A percentile compares a stretch with the other conserved stretches of the same genome.
Conservation (phyloP, 92 coral and sea anemone genomes). For the Ricordea florida region DNA sequence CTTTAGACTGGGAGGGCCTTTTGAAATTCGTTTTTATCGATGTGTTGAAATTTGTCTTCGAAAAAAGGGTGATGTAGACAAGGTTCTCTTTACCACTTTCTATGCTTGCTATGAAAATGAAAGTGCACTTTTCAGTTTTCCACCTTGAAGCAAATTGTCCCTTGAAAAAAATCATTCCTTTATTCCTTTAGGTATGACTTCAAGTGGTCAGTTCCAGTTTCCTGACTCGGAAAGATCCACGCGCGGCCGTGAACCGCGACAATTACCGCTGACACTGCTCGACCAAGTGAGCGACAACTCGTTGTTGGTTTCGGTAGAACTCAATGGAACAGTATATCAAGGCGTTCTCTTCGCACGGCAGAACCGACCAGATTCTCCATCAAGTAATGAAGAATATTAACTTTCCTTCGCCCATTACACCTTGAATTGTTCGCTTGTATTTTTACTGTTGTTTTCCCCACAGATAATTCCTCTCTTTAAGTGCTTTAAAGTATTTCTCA, state of each 20-base stretch:
- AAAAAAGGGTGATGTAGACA: too few species aligned
- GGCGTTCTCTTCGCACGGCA: slow-evolving; percentile 95
- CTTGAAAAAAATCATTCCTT: too few species aligned
- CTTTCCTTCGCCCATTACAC: neutral
- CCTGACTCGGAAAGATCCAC: slow-evolving; percentile 65
- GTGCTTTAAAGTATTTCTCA: too few species aligned
- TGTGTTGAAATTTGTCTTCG: too few species aligned
- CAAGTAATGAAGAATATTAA: slow-evolving; percentile 31
- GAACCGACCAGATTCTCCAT: slow-evolving; percentile 36
- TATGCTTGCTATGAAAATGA: too few species aligned
- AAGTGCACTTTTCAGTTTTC: too few species aligned
- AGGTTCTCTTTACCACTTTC: too few species aligned
- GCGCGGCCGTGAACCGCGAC: slow-evolving; percentile 77
- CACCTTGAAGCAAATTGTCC: too few species aligned
- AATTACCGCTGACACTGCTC: slow-evolving; percentile 79
- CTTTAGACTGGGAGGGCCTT: too few species aligned
- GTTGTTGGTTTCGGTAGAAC: slow-evolving; percentile 92
- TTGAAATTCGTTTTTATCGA: too few species aligned
- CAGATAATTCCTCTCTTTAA: neutral
- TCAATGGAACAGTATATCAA: slow-evolving; percentile 91
- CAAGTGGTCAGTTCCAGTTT: slow-evolving; percentile 64
- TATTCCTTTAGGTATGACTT: slow-evolving; percentile 22
- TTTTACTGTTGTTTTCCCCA: neutral
- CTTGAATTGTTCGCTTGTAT: neutral
- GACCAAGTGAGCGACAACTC: slow-evolving; percentile 97